Base-by-base conservation (phyloP, 2,113 vertebrate species). In the Elephas maximus region DNA sequence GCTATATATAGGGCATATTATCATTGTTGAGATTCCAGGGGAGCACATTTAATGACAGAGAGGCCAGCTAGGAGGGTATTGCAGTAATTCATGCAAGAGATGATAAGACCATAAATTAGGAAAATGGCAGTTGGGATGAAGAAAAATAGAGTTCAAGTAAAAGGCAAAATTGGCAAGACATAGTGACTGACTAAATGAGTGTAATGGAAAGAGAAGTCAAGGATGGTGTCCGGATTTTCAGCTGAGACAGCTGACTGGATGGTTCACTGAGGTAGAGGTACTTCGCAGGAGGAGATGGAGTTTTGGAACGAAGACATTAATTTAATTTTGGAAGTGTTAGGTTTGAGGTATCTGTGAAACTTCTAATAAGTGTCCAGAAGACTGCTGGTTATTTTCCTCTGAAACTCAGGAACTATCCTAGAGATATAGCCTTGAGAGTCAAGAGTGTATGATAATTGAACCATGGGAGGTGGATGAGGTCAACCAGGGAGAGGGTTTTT, bases 241-340 rank as follows among this genome's bases (percentile, higher is more conserved):
- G 48, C 48, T 48, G 7, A 10, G 48, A 48, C 48, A 48, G 10
- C 48, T 48, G 48, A 48, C 53, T 18, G 23, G 4, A 17, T 63
- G 57, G 73, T 26, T 91, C 45, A 37, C 1, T 76, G 24, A 60
- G 23, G 69, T 78, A 20, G 77, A 94, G 12, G 37, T 21, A 3
- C 11, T 63, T 74, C 53, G 20, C 4, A 63, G 33, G 7, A 81
- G 65, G 23, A 48, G 33, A 60, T 15, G 2, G 41, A 2, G 0
- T 0, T 76, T 90, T 76, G 24, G 26, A 48, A 94, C 69, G 81
- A 94, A 90, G 79, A 33, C 48, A 5, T 65, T 24, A 26, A 28
- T 76, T 90, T 92, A 67, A 81, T 81, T 91, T 91, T 74, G 9
- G 28, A 96, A 84, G 48, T 24, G 8, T 87, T 83, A 81, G 45